Percentiles rank a stretch among this genome's conserved stretches.
phyloP scores from a whole-genome alignment of 2,113 vertebrate genomes.

The Triplophysa rosa region DNA sequence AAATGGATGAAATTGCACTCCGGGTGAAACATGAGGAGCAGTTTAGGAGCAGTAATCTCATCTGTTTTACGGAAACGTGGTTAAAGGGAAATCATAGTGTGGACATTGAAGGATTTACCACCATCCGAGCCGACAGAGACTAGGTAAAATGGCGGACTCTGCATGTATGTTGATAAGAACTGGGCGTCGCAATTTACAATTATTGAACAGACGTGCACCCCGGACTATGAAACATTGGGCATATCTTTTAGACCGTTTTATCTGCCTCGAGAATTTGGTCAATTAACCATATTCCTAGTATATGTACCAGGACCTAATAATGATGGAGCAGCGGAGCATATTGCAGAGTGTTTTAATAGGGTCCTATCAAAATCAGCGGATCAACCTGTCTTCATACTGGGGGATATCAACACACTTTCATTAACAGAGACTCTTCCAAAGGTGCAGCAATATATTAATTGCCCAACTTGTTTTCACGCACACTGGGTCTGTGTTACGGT shows the following conservation, averaged over 20 bases:
- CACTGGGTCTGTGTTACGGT: neutral
- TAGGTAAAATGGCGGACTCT: neutral
- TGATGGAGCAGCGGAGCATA: neutral
- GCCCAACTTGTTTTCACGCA: neutral
- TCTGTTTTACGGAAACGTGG: neutral
- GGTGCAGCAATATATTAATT: neutral
- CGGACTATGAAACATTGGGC: neutral
- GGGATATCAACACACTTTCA: neutral
- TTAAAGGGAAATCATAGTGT: neutral
- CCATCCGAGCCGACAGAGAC: neutral
- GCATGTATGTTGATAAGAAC: neutral
- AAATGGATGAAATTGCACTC: neutral
- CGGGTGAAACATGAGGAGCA: neutral
- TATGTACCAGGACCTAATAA: neutral
- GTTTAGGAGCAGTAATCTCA: conserved; percentile 12
- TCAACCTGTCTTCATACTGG: neutral
- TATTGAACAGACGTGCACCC: neutral
- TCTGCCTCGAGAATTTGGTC: neutral
- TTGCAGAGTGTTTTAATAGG: neutral
- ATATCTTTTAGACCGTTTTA: neutral
- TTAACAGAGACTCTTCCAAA: neutral
- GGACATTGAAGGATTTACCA: neutral
- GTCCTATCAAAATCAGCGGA: neutral
- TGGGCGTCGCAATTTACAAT: neutral
- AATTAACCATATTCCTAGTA: neutral